Evolutionary conservation across 2,113 vertebrate genomes (phyloP).

Genomic region (Pionites leucogaster): DNA sequence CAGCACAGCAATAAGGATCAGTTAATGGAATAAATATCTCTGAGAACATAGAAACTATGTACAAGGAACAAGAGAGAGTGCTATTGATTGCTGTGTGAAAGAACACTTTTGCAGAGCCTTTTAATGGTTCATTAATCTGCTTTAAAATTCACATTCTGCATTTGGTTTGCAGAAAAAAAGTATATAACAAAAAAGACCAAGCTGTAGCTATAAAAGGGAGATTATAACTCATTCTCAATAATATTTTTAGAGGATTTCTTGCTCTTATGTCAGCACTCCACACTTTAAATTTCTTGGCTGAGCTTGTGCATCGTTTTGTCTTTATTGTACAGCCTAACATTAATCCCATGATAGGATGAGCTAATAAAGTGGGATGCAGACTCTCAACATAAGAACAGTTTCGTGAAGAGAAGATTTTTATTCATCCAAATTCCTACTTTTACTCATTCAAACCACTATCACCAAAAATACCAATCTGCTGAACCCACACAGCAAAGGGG

Average conservation of each 20-base stretch:
- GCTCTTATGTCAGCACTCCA: slow-evolving; percentile 45
- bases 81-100: slow-evolving; percentile 67
- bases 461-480: background rate
- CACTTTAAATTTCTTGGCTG: slow-evolving; percentile 17
- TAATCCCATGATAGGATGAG: slow-evolving; percentile 25
- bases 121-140: slow-evolving; percentile 76
- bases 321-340: slow-evolving; percentile 26
- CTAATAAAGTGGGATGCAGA: background rate
- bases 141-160: slow-evolving; percentile 68
- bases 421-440: background rate
- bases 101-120: slow-evolving; percentile 47
- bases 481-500: background rate
- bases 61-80: slow-evolving; percentile 37
- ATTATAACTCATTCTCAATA: slow-evolving; percentile 57
- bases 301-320: slow-evolving; percentile 23
- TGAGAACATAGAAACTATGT: slow-evolving; percentile 45
- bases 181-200: slow-evolving; percentile 47
- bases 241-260: slow-evolving; percentile 60
- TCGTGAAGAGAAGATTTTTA: background rate
- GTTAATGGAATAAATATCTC: slow-evolving; percentile 72
- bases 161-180: slow-evolving; percentile 59
- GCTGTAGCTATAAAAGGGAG: slow-evolving; percentile 63
- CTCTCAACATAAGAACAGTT: background rate
- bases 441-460: background rate
- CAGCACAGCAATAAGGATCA: slow-evolving; percentile 67